These are phyloP conservation scores for Myotis yumanensis DNA, from an alignment of 2,113 vertebrate species.

Conservation along the genomic window DNA sequence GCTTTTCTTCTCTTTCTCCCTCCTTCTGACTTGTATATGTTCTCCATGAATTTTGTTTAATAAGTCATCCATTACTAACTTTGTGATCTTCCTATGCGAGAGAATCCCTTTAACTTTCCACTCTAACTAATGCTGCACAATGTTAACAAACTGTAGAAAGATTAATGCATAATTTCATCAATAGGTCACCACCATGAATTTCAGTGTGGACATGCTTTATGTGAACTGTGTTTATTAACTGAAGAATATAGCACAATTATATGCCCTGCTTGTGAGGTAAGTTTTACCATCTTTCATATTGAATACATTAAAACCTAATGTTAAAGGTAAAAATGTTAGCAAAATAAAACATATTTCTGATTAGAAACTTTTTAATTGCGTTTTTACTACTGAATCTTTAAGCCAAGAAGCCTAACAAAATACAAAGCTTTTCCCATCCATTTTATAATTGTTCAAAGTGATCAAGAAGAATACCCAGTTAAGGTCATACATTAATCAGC, in stretches of 20 bases:
- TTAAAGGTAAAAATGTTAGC: conserved; percentile 53
- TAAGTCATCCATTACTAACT: conserved; percentile 36
- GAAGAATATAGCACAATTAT: conserved; percentile 61
- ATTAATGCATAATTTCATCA: conserved; percentile 68
- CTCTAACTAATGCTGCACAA: not conserved
- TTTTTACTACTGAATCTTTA: conserved; percentile 38
- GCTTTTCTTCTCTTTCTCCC: conserved; percentile 39
- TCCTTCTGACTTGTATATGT: not conserved
- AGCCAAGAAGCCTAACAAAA: conserved; percentile 45
- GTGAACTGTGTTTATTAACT: conserved; percentile 73
- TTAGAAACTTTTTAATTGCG: conserved; percentile 8
- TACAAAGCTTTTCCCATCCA: not conserved
- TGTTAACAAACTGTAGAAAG: not conserved
- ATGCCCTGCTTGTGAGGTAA: conserved; percentile 77
- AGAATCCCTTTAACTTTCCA: not conserved
- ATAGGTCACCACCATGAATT: conserved; percentile 59
- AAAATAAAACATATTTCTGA: conserved; percentile 26
- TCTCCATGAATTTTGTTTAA: conserved; percentile 19
- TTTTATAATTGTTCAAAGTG: conserved; percentile 38
- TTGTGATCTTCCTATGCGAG: not conserved
- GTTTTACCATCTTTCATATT: conserved; percentile 45
- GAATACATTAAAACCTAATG: not conserved
- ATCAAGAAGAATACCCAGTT: not conserved
- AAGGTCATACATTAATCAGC: not conserved
- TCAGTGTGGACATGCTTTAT: conserved; percentile 73